A percentile compares a stretch with the other conserved stretches of the same genome.
phyloP scores from a whole-genome alignment of 2,797 vertebrate species.

The Spinus pinus region DNA sequence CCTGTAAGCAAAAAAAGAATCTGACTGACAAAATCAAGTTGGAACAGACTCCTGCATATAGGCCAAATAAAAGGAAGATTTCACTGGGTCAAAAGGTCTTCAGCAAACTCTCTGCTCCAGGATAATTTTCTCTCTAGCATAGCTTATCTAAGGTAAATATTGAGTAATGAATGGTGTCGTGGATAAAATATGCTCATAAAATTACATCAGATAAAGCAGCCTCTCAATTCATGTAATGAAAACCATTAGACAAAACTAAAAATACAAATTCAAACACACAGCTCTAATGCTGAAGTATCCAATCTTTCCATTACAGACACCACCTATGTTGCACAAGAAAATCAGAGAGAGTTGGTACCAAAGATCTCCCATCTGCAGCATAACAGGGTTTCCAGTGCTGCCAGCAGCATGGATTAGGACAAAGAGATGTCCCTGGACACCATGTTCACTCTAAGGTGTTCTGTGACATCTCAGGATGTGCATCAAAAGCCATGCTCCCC shows the following conservation, averaged over 20 bases:
- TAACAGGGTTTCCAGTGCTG: not conserved
- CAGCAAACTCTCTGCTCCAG: not conserved
- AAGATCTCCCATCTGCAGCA: not conserved
- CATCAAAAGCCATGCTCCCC: not conserved
- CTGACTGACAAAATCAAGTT: not conserved
- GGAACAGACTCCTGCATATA: not conserved
- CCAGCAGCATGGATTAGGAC: not conserved
- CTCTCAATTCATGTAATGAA: not conserved
- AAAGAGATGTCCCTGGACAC: not conserved
- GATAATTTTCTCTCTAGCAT: not conserved
- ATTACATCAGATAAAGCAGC: not conserved
- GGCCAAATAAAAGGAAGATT: not conserved
- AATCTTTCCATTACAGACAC: not conserved
- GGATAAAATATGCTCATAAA: not conserved
- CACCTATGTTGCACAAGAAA: not conserved
- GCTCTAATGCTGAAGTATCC: not conserved
- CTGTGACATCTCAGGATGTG: too few relatives aligned
- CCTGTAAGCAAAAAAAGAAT: not conserved
- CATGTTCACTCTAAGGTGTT: not conserved
- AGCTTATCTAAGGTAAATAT: not conserved
- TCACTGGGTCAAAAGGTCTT: not conserved
- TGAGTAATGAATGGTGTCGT: not conserved
- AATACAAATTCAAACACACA: fast-evolving
- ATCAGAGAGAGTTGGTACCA: not conserved
- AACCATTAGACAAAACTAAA: not conserved